These are phyloP conservation scores for Cygnus atratus DNA, from an alignment of 2,113 vertebrate genomes.

Conservation along the genomic window DNA sequence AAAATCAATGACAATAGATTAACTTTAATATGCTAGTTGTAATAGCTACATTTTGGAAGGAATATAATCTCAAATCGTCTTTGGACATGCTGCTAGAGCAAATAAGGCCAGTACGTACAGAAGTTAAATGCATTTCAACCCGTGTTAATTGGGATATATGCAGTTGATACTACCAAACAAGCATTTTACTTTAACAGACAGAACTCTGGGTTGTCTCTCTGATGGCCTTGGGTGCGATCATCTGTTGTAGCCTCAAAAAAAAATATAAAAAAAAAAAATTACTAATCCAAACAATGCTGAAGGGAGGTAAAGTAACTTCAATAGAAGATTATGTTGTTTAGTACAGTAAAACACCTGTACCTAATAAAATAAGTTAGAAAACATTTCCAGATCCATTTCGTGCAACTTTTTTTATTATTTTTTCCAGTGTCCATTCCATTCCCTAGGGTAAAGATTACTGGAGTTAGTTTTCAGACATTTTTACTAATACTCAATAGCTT, in stretches of 20 bases:
- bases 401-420: background rate
- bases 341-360: background rate
- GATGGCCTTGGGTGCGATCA: background rate
- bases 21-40: background rate
- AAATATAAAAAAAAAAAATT: background rate
- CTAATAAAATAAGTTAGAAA: background rate
- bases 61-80: background rate
- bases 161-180: background rate
- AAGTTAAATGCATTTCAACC: constrained; percentile 14
- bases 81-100: background rate
- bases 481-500: background rate
- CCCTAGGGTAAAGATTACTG: background rate
- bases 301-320: background rate
- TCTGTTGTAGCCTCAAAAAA: background rate
- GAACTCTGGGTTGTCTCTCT: background rate
- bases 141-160: background rate
- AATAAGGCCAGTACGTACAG: background rate
- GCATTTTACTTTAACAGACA: background rate
- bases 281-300: background rate
- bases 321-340: background rate
- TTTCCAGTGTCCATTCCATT: background rate
- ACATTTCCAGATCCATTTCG: background rate
- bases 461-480: background rate
- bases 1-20: constrained; percentile 37
- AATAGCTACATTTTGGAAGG: constrained; percentile 1